Evolutionary conservation across 2,797 vertebrate genomes (phyloP), one percentile per base, ranked within the genome.

Genomic region (Nannoperca australis): DNA sequence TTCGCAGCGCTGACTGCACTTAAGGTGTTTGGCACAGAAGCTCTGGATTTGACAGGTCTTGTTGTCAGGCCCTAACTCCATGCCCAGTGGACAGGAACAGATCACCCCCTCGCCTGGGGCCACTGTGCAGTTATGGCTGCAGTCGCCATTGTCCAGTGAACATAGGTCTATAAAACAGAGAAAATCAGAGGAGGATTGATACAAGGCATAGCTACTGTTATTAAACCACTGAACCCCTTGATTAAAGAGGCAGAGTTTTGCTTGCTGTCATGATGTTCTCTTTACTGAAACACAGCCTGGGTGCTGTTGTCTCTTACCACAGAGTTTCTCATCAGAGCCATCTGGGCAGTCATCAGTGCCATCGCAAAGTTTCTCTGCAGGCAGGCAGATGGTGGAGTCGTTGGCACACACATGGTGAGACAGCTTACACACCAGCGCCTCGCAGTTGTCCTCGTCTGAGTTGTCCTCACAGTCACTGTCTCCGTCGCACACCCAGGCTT

Each of bases 381-480:
- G 95, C 82, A 99, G 97, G 86, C 98, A 99, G 94, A 99, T 95
- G 64, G 96, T 96, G 75, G 96, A 96, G 93, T 94, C 97, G 73
- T 97, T 98, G 93, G 96, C 98, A 0, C 98, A 99, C 74, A 98
- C 95, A 81, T 99, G 98, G 0, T 98, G 98, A 18, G 98, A 97
- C 0, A 97, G 96, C 81, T 99, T 97, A 94, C 98, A 99, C 91
- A 97, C 95, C 92, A 98, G 90, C 0, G 97, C 95, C 85, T 99
- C 97, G 0, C 98, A 99, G 95, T 97, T 98, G 91, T 99, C 97
- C 90, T 99, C 98, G 0, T 99, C 98, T 0, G 98, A 99, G 91
- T 97, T 98, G 90, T 99, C 98, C 81, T 99, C 98, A 0, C 98
- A 99, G 94, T 99, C 98, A 0, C 96, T 98, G 96, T 99, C 97